Percentiles rank a stretch among this genome's conserved stretches.
phyloP scores from a whole-genome alignment of 2,797 vertebrate species.

The Naso thynnoides region DNA sequence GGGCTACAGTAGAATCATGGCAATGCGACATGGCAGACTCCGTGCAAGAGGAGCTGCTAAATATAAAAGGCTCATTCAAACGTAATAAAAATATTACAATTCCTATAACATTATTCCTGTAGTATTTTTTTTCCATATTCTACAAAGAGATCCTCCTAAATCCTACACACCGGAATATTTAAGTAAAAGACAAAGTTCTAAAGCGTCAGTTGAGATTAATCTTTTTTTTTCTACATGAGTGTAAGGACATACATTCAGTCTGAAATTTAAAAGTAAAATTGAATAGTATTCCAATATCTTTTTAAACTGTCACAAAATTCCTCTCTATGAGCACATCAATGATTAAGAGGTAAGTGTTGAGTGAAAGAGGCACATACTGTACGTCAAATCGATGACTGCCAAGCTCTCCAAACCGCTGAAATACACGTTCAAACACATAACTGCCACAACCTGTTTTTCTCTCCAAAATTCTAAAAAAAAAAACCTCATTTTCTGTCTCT shows the following conservation, averaged over 20 bases:
- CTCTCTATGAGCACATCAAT: slow-evolving; percentile 15
- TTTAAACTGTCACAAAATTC: slow-evolving; percentile 16
- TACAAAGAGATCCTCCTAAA: too few relatives aligned
- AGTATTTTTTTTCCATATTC: too few relatives aligned
- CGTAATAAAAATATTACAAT: too few relatives aligned
- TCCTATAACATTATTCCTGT: too few relatives aligned
- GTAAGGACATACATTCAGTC: slow-evolving; percentile 10
- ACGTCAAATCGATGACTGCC: slow-evolving; percentile 29
- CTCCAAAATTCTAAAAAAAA: background rate
- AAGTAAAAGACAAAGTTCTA: slow-evolving; percentile 1
- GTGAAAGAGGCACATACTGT: slow-evolving; percentile 73
- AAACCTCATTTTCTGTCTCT: background rate
- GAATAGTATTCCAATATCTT: slow-evolving; percentile 26
- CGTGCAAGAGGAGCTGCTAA: too few relatives aligned
- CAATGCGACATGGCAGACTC: too few relatives aligned
- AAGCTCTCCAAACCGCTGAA: slow-evolving; percentile 24
- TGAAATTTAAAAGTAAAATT: slow-evolving; percentile 31
- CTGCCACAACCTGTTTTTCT: slow-evolving; percentile 15
- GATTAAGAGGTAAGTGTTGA: slow-evolving; percentile 68
- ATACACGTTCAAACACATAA: slow-evolving; percentile 20
- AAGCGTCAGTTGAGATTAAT: background rate
- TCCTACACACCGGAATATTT: background rate
- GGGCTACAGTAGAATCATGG: too few relatives aligned
- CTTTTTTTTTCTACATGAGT: slow-evolving; percentile 8
- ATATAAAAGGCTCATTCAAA: too few relatives aligned